Evolutionary conservation across 2,888 invertebrate species (phyloP).

Genomic region (Nomada goodeniana): DNA sequence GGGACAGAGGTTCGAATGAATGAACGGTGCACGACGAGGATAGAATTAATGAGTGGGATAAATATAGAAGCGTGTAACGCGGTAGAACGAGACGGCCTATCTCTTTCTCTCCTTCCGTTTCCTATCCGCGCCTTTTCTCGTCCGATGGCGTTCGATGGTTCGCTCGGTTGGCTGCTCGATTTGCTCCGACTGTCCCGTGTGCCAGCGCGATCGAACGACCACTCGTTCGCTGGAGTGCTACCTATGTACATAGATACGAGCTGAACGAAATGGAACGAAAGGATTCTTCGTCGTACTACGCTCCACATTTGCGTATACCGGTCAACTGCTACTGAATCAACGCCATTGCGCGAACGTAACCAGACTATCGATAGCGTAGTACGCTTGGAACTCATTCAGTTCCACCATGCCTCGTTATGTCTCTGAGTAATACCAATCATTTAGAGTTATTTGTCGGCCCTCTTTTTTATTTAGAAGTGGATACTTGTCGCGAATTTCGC

Average conservation of each 20-base stretch:
- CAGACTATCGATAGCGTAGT: slow-evolving; percentile 27
- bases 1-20: slow-evolving; percentile 73
- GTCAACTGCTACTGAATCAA: slow-evolving; percentile 23
- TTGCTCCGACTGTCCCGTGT: slow-evolving; percentile 18
- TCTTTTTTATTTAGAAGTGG: no score
- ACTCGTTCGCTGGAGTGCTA: slow-evolving; percentile 18
- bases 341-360: slow-evolving; percentile 20
- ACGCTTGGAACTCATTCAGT: slow-evolving; percentile 40
- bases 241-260: slow-evolving; percentile 19
- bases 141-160: slow-evolving; percentile 26
- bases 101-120: slow-evolving; percentile 56
- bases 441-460: no score
- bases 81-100: slow-evolving; percentile 74
- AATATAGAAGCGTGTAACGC: slow-evolving; percentile 77
- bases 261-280: slow-evolving; percentile 48
- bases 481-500: no score
- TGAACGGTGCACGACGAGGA: slow-evolving; percentile 79
- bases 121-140: slow-evolving; percentile 58
- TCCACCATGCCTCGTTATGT: background rate
- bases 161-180: slow-evolving; percentile 30
- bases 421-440: no score
- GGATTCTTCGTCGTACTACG: slow-evolving; percentile 44
- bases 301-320: background rate
- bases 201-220: slow-evolving; percentile 37
- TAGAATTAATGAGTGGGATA: slow-evolving; percentile 81